Evolutionary conservation across 2,888 invertebrate genomes (phyloP).

Genomic region (Ichneumon xanthorius): DNA sequence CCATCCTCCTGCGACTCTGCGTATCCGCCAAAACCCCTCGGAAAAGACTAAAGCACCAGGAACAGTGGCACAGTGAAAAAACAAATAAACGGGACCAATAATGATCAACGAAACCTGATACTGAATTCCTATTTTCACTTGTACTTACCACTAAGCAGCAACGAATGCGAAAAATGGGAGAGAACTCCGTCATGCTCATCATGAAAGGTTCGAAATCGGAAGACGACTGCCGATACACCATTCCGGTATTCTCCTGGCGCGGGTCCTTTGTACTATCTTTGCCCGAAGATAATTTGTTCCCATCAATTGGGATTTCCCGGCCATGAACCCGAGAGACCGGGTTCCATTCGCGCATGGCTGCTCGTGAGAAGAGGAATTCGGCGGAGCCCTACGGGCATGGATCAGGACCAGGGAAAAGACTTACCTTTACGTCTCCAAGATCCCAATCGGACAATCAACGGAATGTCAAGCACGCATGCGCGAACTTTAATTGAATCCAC

Average conservation of each 20-base stretch:
- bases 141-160: background rate
- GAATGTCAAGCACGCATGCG: background rate
- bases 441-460: background rate
- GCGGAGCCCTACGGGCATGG: conserved; percentile 38
- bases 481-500: background rate
- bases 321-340: background rate
- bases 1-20: background rate
- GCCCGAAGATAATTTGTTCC: conserved; percentile 72
- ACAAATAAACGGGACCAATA: background rate
- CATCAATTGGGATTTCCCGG: conserved; percentile 80
- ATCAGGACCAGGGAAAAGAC: conserved; percentile 49
- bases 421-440: background rate
- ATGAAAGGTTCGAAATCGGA: conserved; percentile 63
- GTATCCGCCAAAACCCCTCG: background rate
- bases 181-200: conserved; percentile 9
- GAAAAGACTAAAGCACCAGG: background rate
- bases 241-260: conserved; percentile 3
- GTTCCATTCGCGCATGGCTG: conserved; percentile 34
- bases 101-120: background rate
- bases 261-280: conserved; percentile 55
- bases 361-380: conserved; percentile 61
- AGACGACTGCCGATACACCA: conserved; percentile 32
- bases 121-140: background rate
- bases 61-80: background rate
- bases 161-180: background rate